These are phyloP conservation scores for Miichthys miiuy DNA, from an alignment of 2,797 vertebrate species.

Conservation along the genomic window DNA sequence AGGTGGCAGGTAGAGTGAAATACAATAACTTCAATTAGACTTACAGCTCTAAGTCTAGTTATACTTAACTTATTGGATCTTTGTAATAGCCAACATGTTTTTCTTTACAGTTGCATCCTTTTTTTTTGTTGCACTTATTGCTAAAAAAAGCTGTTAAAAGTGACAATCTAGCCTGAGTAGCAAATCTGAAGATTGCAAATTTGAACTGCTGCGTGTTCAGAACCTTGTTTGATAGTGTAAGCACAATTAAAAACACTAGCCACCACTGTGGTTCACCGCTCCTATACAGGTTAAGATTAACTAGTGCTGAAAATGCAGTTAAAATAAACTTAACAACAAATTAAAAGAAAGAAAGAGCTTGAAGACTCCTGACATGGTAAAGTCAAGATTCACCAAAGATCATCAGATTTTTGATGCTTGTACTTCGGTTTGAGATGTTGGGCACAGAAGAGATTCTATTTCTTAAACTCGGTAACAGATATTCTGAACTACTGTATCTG, in stretches of 20 bases:
- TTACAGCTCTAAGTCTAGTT: slow-evolving; percentile 56
- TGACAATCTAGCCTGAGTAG: slow-evolving; percentile 67
- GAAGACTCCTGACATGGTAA: slow-evolving; percentile 7
- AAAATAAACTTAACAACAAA: slow-evolving; percentile 60
- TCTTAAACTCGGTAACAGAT: slow-evolving; percentile 35
- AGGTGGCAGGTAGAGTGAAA: slow-evolving; percentile 49
- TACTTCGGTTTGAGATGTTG: slow-evolving; percentile 28
- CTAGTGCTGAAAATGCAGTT: slow-evolving; percentile 56
- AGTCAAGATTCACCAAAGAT: slow-evolving; percentile 10
- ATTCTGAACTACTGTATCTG: slow-evolving; percentile 51
- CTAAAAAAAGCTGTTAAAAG: slow-evolving; percentile 65
- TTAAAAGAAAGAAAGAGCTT: slow-evolving; percentile 39
- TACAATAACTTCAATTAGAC: slow-evolving; percentile 62
- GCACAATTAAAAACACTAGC: slow-evolving; percentile 59
- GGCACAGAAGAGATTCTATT: slow-evolving; percentile 12
- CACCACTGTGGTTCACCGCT: slow-evolving; percentile 21
- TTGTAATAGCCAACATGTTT: slow-evolving; percentile 49
- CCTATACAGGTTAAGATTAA: slow-evolving; percentile 54
- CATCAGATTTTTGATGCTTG: slow-evolving; percentile 16
- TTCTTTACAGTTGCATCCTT: slow-evolving; percentile 52
- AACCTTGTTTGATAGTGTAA: slow-evolving; percentile 47
- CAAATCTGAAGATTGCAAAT: slow-evolving; percentile 35
- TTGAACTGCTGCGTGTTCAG: slow-evolving; percentile 55
- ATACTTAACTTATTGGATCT: slow-evolving; percentile 68
- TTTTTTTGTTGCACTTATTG: slow-evolving; percentile 44